These are phyloP conservation scores for Dicranocentrus wangi DNA, from an alignment of 2,888 invertebrate genomes.

Conservation along the genomic window DNA sequence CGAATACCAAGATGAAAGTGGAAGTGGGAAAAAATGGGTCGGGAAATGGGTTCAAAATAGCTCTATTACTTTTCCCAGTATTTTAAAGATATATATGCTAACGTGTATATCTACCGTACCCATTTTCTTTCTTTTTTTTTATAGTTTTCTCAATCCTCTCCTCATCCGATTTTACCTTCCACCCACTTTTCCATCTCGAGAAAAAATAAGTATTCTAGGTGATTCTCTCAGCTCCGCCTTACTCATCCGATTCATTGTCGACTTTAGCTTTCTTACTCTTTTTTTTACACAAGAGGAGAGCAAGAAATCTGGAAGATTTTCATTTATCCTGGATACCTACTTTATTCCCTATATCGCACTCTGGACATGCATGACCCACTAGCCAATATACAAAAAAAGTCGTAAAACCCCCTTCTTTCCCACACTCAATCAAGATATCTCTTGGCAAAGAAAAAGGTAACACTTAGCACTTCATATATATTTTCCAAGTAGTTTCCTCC, in stretches of 20 bases:
- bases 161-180: constrained; percentile 37
- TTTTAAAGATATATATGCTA: constrained; percentile 15
- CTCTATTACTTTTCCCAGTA: constrained; percentile 10
- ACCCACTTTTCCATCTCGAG: background rate
- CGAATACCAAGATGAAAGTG: no score
- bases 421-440: constrained; percentile 42
- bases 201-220: constrained; percentile 9
- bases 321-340: background rate
- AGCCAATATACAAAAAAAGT: constrained; percentile 18
- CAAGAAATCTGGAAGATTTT: no score
- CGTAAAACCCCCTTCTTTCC: background rate
- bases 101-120: background rate
- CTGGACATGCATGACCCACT: constrained; percentile 3
- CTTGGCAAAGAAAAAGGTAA: constrained; percentile 14
- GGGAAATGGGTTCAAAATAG: constrained; percentile 54
- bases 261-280: background rate
- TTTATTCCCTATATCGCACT: background rate
- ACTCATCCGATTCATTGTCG: constrained; percentile 35
- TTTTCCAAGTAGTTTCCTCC: background rate
- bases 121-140: constrained; percentile 11
- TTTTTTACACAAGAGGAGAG: background rate
- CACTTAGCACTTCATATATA: constrained; percentile 13
- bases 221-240: constrained; percentile 23
- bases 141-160: constrained; percentile 12
- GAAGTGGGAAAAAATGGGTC: constrained; percentile 14